These are phyloP conservation scores for Pteria penguin DNA, from an alignment of 2,888 invertebrate species.

Conservation along the genomic window DNA sequence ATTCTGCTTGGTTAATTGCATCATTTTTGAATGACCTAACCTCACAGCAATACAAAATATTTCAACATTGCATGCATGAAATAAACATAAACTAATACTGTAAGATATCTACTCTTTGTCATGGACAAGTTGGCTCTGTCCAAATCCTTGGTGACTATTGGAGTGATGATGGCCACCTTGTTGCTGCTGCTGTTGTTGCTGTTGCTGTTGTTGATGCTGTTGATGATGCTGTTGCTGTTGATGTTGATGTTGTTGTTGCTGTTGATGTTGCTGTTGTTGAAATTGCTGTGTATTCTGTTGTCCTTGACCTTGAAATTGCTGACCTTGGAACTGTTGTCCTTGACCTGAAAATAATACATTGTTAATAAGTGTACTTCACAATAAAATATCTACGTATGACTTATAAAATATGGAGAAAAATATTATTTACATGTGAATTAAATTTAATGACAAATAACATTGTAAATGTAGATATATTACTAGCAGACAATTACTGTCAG, in stretches of 20 bases:
- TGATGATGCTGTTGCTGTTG: conserved; percentile 45
- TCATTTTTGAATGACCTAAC: no score
- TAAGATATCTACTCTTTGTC: conserved; percentile 71
- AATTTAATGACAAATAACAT: no score
- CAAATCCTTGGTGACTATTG: conserved; percentile 55
- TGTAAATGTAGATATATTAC: no score
- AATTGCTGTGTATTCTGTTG: conserved; percentile 35
- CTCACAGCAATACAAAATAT: no score
- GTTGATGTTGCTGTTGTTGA: conserved; percentile 36
- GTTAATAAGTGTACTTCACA: no score
- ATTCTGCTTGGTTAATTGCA: no score
- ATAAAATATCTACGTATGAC: no score
- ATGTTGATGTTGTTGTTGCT: conserved; percentile 37
- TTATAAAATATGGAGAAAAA: no score
- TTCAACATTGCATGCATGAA: no score
- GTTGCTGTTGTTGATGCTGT: conserved; percentile 42
- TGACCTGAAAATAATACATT: background rate
- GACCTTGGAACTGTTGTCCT: background rate
- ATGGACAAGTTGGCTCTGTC: conserved; percentile 58
- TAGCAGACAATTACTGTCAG: no score
- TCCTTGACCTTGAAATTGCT: conserved; percentile 20
- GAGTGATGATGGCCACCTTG: conserved; percentile 41
- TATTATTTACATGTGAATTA: no score
- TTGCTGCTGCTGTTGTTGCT: conserved; percentile 32
- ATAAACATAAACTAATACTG: no score